A percentile compares a stretch with the other conserved stretches of the same genome.
Conservation (phyloP, 2,888 invertebrate genomes). For the Glomeris marginata region DNA sequence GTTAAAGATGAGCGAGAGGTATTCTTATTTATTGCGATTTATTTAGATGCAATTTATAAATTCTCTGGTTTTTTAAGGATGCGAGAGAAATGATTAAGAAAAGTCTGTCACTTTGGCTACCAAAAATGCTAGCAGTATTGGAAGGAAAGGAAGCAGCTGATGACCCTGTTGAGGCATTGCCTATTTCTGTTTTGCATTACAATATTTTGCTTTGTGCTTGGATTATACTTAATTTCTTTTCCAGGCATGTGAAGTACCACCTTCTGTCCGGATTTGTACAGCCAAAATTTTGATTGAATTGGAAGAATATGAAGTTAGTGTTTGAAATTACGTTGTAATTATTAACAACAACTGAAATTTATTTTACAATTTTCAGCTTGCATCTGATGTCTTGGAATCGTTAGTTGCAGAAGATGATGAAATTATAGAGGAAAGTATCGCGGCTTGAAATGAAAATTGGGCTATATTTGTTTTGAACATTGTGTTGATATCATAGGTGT, state of each 20-base stretch:
- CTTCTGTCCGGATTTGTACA: slow-evolving; percentile 27
- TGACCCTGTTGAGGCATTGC: slow-evolving; percentile 23
- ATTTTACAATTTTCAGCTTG: slow-evolving; percentile 21
- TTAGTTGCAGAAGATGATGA: slow-evolving; percentile 34
- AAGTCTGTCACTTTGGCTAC: slow-evolving; percentile 32
- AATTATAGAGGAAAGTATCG: slow-evolving; percentile 24
- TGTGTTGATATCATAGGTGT: slow-evolving; percentile 21
- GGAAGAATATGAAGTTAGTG: slow-evolving; percentile 29
- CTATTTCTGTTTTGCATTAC: not conserved
- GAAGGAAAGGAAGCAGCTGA: slow-evolving; percentile 20
- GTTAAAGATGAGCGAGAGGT: slow-evolving; percentile 28
- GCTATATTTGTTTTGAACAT: not conserved
- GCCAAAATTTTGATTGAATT: slow-evolving; percentile 32
- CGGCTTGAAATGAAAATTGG: not conserved
- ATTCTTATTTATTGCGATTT: slow-evolving; percentile 6
- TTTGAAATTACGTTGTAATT: not conserved
- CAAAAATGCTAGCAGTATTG: slow-evolving; percentile 20
- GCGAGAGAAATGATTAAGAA: slow-evolving; percentile 25
- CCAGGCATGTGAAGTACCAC: slow-evolving; percentile 25
- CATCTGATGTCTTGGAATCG: slow-evolving; percentile 29
- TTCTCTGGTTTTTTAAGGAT: slow-evolving; percentile 21
- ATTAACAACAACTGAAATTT: not conserved
- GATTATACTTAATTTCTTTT: slow-evolving; percentile 7
- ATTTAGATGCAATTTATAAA: not conserved
- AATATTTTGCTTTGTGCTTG: not conserved